Evolutionary conservation across 2,797 vertebrate species (phyloP).

Genomic region (Anguilla pacifica): DNA sequence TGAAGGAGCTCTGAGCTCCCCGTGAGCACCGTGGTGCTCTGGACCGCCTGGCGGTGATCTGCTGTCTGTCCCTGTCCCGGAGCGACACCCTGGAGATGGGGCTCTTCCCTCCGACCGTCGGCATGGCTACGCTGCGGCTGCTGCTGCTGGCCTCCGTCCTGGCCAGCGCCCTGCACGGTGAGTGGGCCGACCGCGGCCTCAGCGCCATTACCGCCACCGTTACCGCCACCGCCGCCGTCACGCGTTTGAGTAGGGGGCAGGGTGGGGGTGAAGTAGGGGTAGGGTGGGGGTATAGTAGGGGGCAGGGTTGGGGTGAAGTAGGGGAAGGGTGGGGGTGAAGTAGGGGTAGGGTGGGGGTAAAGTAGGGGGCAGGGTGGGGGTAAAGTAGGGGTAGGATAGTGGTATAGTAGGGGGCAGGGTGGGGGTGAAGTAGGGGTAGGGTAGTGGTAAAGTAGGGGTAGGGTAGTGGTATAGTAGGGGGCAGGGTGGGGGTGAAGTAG

Average conservation of each 20-base stretch:
- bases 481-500: not conserved
- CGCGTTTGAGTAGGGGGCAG: too few relatives aligned
- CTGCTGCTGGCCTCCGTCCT: constrained; percentile 55
- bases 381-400: not conserved
- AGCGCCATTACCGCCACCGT: constrained; percentile 39
- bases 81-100: constrained; percentile 10
- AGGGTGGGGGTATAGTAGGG: too few relatives aligned
- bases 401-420: too few relatives aligned
- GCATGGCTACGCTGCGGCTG: constrained; percentile 38
- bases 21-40: not conserved
- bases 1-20: not conserved
- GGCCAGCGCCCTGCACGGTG: constrained; percentile 66
- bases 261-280: too few relatives aligned
- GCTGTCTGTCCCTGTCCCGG: not conserved
- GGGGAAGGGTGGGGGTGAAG: too few relatives aligned
- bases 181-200: constrained; percentile 53
- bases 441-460: too few relatives aligned
- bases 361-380: not conserved
- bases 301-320: not conserved
- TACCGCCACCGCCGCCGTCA: not conserved
- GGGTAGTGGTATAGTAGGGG: too few relatives aligned
- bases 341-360: too few relatives aligned
- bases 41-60: not conserved
- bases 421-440: too few relatives aligned
- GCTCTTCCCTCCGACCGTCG: not conserved